A percentile compares a stretch with the other conserved stretches of the same genome.
phyloP scores from a whole-genome alignment of 2,113 vertebrate species.

The Australoheros scitulus region DNA sequence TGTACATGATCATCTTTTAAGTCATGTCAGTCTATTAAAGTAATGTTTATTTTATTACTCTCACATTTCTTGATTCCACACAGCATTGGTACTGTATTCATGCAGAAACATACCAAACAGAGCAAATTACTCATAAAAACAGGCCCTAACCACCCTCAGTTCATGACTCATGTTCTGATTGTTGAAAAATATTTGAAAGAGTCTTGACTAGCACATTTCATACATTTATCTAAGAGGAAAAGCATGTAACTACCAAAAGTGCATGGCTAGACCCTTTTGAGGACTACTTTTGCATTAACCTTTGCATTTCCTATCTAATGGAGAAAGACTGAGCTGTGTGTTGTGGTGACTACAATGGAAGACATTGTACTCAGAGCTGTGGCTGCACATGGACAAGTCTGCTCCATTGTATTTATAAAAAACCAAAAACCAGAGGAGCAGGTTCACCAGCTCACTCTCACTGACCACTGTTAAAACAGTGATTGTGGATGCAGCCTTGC shows the following conservation, averaged over 20 bases:
- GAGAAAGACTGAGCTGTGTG: background rate
- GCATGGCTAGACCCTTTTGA: too few relatives aligned
- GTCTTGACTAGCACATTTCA: background rate
- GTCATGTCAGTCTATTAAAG: background rate
- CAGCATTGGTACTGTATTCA: too few relatives aligned
- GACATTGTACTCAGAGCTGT: background rate
- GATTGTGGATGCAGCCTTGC: background rate
- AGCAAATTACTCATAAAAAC: background rate
- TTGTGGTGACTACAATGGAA: background rate
- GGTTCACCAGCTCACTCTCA: background rate
- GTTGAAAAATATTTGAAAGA: background rate
- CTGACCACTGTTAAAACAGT: background rate
- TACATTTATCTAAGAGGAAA: too few relatives aligned
- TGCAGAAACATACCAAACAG: too few relatives aligned
- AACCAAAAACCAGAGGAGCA: background rate
- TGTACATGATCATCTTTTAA: background rate
- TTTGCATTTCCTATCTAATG: background rate
- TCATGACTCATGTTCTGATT: background rate
- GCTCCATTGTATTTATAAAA: background rate
- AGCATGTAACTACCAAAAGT: too few relatives aligned
- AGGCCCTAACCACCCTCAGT: background rate
- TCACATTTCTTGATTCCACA: too few relatives aligned
- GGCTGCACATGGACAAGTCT: background rate
- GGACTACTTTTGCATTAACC: too few relatives aligned
- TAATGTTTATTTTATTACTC: background rate